phyloP scores from a whole-genome alignment of 2,888 invertebrate species.

The Sphecodes monilicornis region DNA sequence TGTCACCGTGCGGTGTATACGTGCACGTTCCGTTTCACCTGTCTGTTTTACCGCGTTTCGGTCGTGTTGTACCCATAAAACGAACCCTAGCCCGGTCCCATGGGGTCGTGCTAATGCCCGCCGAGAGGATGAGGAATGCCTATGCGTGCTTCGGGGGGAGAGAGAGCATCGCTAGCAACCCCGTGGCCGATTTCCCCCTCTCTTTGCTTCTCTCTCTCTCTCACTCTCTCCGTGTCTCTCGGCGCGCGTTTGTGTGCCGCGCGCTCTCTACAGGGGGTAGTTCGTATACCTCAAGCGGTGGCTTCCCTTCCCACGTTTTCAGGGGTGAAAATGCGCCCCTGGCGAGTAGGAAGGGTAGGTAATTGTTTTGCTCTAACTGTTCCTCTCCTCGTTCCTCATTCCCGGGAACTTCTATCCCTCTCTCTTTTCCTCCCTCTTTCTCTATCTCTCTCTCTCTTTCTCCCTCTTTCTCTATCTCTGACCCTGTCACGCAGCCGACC shows the following conservation, averaged over 20 bases:
- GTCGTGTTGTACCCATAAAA: conserved; percentile 70
- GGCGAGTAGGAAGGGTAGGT: conserved; percentile 74
- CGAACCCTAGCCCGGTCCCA: conserved; percentile 69
- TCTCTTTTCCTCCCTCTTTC: conserved; percentile 8
- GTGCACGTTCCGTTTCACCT: conserved; percentile 72
- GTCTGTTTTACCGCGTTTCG: conserved; percentile 71
- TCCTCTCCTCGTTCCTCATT: conserved; percentile 63
- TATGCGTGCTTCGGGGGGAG: conserved; percentile 42
- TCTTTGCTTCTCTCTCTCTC: conserved; percentile 22
- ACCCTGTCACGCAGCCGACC: background rate
- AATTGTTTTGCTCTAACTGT: conserved; percentile 80
- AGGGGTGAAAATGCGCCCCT: conserved; percentile 77
- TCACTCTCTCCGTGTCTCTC: background rate
- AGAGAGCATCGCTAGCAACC: conserved; percentile 20
- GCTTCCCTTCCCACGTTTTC: conserved; percentile 72
- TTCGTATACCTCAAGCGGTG: conserved; percentile 75
- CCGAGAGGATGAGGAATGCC: conserved; percentile 71
- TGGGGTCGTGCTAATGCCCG: conserved; percentile 73
- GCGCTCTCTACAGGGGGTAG: conserved; percentile 62
- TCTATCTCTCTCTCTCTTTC: conserved; percentile 38
- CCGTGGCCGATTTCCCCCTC: background rate
- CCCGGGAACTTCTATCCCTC: conserved; percentile 24
- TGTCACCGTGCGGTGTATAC: conserved; percentile 48
- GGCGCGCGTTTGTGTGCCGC: conserved; percentile 7
- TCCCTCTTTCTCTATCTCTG: background rate